A percentile compares a stretch with the other conserved stretches of the same genome.
Evolutionary conservation across 2,113 vertebrate species (phyloP).

Genomic region (Catagonus wagneri): DNA sequence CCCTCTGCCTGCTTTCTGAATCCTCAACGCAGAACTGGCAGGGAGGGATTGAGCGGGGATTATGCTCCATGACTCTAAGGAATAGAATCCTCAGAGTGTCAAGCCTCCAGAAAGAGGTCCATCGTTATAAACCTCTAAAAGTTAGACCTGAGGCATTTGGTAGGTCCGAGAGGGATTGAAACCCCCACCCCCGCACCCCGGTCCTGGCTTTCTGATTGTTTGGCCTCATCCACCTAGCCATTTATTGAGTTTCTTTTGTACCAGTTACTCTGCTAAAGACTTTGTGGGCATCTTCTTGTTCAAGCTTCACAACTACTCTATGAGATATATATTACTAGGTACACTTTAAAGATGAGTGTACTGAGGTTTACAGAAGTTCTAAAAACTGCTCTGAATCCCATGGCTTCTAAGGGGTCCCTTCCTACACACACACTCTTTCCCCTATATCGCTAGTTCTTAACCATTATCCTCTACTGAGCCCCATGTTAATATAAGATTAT

Average conservation of each 20-base stretch:
- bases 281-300: conserved; percentile 39
- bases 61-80: background rate
- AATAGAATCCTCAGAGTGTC: background rate
- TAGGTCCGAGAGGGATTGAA: background rate
- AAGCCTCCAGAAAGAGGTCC: background rate
- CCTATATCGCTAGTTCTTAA: background rate
- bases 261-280: background rate
- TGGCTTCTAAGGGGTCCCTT: background rate
- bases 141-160: background rate
- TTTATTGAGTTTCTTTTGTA: conserved; percentile 23
- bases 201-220: conserved; percentile 38
- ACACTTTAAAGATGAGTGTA: conserved; percentile 10
- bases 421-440: background rate
- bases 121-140: conserved; percentile 27
- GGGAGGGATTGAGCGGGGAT: background rate
- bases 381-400: conserved; percentile 6
- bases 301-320: conserved; percentile 5
- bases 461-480: background rate
- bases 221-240: conserved; percentile 62
- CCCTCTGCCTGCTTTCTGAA: background rate
- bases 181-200: no score
- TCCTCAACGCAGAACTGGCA: conserved; percentile 18
- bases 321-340: background rate
- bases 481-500: conserved; percentile 53
- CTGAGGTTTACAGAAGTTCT: conserved; percentile 43